Percentiles rank a stretch among this genome's conserved stretches.
Evolutionary conservation across 2,888 invertebrate genomes (phyloP).

Genomic region (Napeogenes inachia): DNA sequence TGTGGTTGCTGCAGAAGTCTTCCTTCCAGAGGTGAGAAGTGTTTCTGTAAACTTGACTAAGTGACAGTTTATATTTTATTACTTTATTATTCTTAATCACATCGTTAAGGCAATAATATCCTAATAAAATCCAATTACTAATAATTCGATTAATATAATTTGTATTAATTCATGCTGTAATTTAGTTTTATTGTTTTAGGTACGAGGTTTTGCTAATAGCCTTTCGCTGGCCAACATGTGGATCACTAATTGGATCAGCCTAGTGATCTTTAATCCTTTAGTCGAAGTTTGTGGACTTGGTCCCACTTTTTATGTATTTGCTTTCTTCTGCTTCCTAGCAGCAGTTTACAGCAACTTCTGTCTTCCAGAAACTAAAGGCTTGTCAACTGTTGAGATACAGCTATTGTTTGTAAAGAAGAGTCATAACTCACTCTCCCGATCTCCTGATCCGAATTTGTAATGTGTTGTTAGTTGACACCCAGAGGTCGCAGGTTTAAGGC

Average conservation of each 20-base stretch:
- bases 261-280: slow-evolving; percentile 58
- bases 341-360: slow-evolving; percentile 52
- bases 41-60: neutral
- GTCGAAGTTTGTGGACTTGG: slow-evolving; percentile 54
- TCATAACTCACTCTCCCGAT: slow-evolving; percentile 20
- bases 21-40: slow-evolving; percentile 59
- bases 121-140: no score
- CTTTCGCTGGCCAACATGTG: slow-evolving; percentile 52
- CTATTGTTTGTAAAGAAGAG: slow-evolving; percentile 47
- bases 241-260: slow-evolving; percentile 56
- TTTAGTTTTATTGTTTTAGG: slow-evolving; percentile 38
- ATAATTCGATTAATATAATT: neutral
- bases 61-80: no score
- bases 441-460: slow-evolving; percentile 6
- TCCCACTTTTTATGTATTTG: slow-evolving; percentile 60
- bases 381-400: slow-evolving; percentile 60
- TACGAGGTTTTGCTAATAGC: slow-evolving; percentile 56
- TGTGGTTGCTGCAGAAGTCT: slow-evolving; percentile 65
- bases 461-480: neutral
- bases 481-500: no score
- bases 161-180: neutral
- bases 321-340: slow-evolving; percentile 51
- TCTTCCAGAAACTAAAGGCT: slow-evolving; percentile 70
- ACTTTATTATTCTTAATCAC: no score
- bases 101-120: no score